These are phyloP conservation scores for Ispidina picta DNA, from an alignment of 2,797 vertebrate species.

Conservation along the genomic window DNA sequence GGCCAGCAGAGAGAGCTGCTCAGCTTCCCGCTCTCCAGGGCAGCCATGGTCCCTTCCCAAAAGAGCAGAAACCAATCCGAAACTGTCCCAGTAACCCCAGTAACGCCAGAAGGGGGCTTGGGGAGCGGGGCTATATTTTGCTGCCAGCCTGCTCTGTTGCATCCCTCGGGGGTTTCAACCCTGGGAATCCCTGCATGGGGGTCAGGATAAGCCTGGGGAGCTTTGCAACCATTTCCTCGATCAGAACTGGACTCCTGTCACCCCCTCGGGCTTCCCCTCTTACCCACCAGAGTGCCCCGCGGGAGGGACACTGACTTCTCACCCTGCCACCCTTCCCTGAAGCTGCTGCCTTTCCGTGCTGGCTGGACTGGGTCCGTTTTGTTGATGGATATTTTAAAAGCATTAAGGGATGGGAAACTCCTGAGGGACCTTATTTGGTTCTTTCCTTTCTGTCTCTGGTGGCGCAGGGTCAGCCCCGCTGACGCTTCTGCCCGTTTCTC, in stretches of 20 bases:
- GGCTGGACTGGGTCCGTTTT: background rate
- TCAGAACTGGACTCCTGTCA: background rate
- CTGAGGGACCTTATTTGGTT: slow-evolving; percentile 41
- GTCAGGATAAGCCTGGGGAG: background rate
- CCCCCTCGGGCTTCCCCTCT: background rate
- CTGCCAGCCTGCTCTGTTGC: background rate
- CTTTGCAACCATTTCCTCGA: background rate
- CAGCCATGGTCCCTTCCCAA: background rate
- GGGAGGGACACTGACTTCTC: rapidly evolving
- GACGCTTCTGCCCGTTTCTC: slow-evolving; percentile 40
- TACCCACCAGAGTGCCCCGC: too few species aligned
- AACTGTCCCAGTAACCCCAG: background rate
- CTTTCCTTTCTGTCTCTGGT: background rate
- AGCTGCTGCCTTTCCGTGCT: background rate
- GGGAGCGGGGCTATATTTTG: background rate
- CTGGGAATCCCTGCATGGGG: background rate
- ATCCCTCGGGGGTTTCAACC: background rate
- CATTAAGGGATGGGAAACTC: background rate
- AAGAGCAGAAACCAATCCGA: background rate
- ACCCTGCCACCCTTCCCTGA: background rate
- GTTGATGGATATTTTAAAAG: background rate
- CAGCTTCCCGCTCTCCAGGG: background rate
- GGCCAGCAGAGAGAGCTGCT: slow-evolving; percentile 23
- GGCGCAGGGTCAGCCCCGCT: background rate
- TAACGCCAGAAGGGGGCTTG: background rate